Evolutionary conservation across 2,797 vertebrate species (phyloP).

Genomic region (Chaetodon trifasciatus): DNA sequence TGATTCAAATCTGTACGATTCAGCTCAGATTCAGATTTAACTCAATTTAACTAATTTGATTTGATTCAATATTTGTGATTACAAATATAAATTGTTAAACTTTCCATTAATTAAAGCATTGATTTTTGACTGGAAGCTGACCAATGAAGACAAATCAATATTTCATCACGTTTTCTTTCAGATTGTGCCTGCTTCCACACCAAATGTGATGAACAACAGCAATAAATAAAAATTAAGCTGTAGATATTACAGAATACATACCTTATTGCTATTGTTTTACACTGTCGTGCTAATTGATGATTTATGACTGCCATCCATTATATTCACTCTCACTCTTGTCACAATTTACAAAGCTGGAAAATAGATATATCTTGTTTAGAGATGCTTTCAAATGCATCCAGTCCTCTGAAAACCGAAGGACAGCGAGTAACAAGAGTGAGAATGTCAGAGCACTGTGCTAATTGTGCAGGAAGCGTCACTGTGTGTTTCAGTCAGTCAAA

Average conservation of each 20-base stretch:
- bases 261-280: conserved; percentile 1
- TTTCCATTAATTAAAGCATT: neutral
- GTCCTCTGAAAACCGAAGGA: conserved; percentile 15
- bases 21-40: too few relatives aligned
- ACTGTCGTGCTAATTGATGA: conserved; percentile 35
- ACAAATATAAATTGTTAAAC: neutral
- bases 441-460: neutral
- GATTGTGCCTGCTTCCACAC: neutral
- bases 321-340: conserved; percentile 17
- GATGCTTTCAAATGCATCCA: conserved; percentile 20
- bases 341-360: conserved; percentile 22
- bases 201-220: conserved; percentile 28
- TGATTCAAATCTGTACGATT: neutral
- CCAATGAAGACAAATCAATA: neutral
- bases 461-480: neutral
- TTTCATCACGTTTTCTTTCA: neutral
- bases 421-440: neutral
- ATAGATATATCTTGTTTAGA: conserved; percentile 32
- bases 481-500: neutral
- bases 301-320: conserved; percentile 48
- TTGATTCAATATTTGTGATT: neutral
- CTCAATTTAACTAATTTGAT: neutral
- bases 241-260: conserved; percentile 12
- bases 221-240: conserved; percentile 29
- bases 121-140: neutral